Conservation (phyloP, 2,888 invertebrate genomes). For the Meliscaeva auricollis region DNA sequence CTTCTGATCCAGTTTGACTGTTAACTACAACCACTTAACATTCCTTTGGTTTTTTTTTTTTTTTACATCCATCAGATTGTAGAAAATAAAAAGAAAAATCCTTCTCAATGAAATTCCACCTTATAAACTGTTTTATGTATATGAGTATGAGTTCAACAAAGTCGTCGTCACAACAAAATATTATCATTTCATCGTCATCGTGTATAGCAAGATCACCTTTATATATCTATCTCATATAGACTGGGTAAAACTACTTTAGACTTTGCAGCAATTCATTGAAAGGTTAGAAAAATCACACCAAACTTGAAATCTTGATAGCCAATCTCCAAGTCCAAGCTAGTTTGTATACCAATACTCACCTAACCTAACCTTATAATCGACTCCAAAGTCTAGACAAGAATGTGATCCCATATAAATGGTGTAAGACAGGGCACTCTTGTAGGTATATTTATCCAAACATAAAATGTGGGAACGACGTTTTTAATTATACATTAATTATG, state of each 20-base stretch:
- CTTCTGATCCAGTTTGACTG: constrained; percentile 45
- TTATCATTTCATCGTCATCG: too few relatives aligned
- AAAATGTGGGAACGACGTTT: constrained; percentile 53
- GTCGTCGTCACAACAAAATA: background rate
- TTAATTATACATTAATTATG: constrained; percentile 59
- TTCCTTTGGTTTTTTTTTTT: constrained; percentile 22
- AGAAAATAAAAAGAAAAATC: constrained; percentile 24
- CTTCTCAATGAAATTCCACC: constrained; percentile 37
- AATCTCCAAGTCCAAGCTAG: constrained; percentile 1
- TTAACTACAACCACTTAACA: constrained; percentile 43
- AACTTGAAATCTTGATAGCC: constrained; percentile 36
- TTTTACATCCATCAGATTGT: constrained; percentile 6
- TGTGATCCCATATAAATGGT: too few relatives aligned
- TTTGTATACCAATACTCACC: background rate
- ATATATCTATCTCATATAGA: constrained; percentile 2
- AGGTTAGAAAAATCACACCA: constrained; percentile 58
- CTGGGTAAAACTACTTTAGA: background rate
- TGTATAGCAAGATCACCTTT: constrained; percentile 29
- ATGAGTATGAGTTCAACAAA: too few relatives aligned
- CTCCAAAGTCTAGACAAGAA: constrained; percentile 31
- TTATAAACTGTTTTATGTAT: too few relatives aligned
- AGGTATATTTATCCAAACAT: background rate
- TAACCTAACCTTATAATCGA: background rate
- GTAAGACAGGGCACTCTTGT: background rate
- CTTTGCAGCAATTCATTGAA: constrained; percentile 29